Base-by-base conservation (phyloP, 2,113 vertebrate genomes). In the Percopsis transmontana region DNA sequence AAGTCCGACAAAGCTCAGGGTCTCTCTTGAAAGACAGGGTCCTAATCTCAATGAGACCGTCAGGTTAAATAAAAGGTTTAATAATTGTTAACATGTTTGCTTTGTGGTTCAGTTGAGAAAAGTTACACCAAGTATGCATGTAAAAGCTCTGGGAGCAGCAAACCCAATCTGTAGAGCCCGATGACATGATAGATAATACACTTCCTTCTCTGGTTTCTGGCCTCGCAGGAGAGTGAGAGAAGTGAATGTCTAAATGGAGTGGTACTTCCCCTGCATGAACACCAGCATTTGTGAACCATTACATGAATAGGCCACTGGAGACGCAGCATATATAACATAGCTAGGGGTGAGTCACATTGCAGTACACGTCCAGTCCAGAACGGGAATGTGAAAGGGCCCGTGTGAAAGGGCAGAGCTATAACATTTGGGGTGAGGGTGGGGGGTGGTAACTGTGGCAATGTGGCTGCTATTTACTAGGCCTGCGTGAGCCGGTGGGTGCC, bases 251-350 rank as follows among this genome's bases (percentile, higher is more conserved):
- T 59, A 38, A 70, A 76, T 27, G 18, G n/a, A 63, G 42, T 27
- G 24, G 68, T 55, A 42, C 70, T 69, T 12, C 71, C 5, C 54
- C 79, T 85, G 68, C 58, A 44, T 16, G 75, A 81, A 79, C 68
- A 79, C 1, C 18, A 76, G 72, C 78, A 84, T 58, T 59, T 81
- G 81, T 58, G 72, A 72, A 55, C 74, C 83, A 71, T 79, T 74
- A 74, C 21, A 72, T 76, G 76, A 83, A 77, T 79, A 76, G 76
- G 68, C 48, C 0, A 58, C 66, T 62, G 12, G 70, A 76, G 73
- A 80, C 62, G 56, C 64, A 68, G 73, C 65, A 42, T 15, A 59
- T 58, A 80, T 73, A 60, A 62, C 13, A 7, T 67, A 79, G 70
- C 70, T 53, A 61, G 65, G 53, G 8, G 79, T 12, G 76, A 53